These are phyloP conservation scores for Stenoptilia bipunctidactyla DNA, from an alignment of 2,888 invertebrate genomes.

Conservation along the genomic window DNA sequence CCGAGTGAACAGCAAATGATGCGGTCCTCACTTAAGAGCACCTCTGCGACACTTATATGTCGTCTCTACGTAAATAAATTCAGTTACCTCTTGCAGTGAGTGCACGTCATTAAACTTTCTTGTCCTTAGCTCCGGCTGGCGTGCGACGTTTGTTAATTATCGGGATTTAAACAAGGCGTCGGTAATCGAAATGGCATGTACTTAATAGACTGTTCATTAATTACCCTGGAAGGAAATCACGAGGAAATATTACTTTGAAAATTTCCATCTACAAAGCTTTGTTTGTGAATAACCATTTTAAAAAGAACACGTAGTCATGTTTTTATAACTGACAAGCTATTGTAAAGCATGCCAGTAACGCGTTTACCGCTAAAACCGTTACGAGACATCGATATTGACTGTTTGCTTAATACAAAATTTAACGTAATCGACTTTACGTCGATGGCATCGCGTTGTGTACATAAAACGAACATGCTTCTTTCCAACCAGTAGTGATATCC, in stretches of 20 bases:
- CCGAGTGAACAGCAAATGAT: constrained; percentile 68
- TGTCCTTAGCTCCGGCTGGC: constrained; percentile 41
- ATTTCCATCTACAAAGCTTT: not conserved
- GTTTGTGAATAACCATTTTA: no score
- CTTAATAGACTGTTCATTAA: constrained; percentile 13
- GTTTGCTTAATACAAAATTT: constrained; percentile 57
- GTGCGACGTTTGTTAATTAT: constrained; percentile 50
- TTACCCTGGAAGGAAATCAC: constrained; percentile 1
- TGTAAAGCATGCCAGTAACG: constrained; percentile 6
- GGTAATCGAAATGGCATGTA: constrained; percentile 18
- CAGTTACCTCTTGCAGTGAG: constrained; percentile 52
- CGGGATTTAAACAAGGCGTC: constrained; percentile 30
- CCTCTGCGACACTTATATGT: constrained; percentile 53
- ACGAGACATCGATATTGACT: constrained; percentile 36
- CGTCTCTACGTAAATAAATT: constrained; percentile 60
- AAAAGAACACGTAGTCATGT: no score
- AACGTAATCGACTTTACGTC: constrained; percentile 50
- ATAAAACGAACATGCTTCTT: constrained; percentile 55
- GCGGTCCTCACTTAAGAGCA: constrained; percentile 62
- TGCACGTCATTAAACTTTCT: constrained; percentile 63
- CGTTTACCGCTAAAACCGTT: constrained; percentile 21
- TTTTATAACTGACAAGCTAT: not conserved
- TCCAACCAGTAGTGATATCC: constrained; percentile 58
- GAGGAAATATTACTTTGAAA: not conserved
- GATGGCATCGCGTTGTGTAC: constrained; percentile 37